Conservation (phyloP, 2,113 vertebrate genomes). For the Neogobius melanostomus region DNA sequence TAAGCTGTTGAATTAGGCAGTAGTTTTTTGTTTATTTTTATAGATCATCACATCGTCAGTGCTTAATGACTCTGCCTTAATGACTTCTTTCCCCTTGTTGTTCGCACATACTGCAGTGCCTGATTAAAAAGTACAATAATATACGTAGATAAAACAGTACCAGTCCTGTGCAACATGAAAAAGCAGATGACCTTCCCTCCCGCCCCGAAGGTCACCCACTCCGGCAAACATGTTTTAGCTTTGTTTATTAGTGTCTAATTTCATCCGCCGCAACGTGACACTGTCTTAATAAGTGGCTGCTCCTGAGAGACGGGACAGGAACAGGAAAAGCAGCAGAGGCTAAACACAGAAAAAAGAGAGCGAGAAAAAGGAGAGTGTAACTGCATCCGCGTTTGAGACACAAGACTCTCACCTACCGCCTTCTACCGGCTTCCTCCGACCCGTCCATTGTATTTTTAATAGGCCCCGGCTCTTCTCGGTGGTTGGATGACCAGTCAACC, state of each 20-base stretch:
- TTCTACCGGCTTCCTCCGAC: constrained; percentile 25
- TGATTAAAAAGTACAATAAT: neutral
- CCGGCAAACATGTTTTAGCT: constrained; percentile 45
- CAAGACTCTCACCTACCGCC: constrained; percentile 44
- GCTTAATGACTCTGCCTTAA: too few species aligned
- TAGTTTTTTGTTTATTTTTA: too few species aligned
- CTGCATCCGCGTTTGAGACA: constrained; percentile 35
- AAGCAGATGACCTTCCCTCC: constrained; percentile 39
- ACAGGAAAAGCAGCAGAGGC: constrained; percentile 1
- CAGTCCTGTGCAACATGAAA: constrained; percentile 23
- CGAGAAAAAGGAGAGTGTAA: constrained; percentile 51
- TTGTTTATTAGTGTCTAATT: constrained; percentile 54
- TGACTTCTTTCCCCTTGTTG: too few species aligned
- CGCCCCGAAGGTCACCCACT: constrained; percentile 44
- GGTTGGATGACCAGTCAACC: constrained; percentile 37
- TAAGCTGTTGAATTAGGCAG: too few species aligned
- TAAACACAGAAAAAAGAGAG: constrained; percentile 15
- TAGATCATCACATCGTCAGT: too few species aligned
- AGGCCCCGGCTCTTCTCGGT: constrained; percentile 35
- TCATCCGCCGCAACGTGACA: constrained; percentile 42
- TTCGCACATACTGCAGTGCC: neutral
- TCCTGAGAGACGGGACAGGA: constrained; percentile 18
- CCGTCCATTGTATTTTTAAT: constrained; percentile 57
- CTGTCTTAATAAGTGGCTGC: constrained; percentile 48
- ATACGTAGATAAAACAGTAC: neutral